A percentile compares a stretch with the other conserved stretches of the same genome.
Evolutionary conservation across 53 echinoderm and acorn worm species (phyloP).

Genomic region (Stichopus horrens): DNA sequence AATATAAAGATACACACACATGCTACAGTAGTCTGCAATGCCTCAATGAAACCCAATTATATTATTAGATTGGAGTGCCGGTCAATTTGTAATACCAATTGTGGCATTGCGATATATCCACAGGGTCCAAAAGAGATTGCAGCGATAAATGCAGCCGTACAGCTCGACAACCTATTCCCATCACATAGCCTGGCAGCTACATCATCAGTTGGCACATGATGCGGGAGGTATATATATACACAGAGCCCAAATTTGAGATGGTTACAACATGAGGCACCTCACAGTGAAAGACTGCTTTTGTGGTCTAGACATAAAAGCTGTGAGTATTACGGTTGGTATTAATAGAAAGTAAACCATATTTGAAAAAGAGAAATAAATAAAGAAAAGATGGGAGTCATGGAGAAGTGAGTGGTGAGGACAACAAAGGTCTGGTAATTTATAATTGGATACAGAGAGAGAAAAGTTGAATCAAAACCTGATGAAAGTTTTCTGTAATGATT

Average conservation of each 20-base stretch:
- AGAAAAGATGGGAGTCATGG: no score
- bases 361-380: no score
- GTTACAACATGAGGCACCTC: background rate
- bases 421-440: background rate
- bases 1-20: background rate
- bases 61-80: no score
- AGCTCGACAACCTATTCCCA: no score
- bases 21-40: background rate
- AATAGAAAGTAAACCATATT: background rate
- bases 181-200: no score
- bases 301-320: background rate
- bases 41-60: background rate
- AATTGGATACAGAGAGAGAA: slow-evolving; percentile 25
- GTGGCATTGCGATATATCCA: no score
- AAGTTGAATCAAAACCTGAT: background rate
- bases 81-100: no score
- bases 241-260: background rate
- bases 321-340: background rate
- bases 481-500: background rate
- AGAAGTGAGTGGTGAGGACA: no score
- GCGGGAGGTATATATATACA: no score
- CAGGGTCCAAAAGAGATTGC: no score
- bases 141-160: no score
- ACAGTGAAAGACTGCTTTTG: background rate
- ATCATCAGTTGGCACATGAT: no score